These are phyloP conservation scores for Erebia epiphron DNA, from an alignment of 2,888 invertebrate genomes.

Conservation along the genomic window DNA sequence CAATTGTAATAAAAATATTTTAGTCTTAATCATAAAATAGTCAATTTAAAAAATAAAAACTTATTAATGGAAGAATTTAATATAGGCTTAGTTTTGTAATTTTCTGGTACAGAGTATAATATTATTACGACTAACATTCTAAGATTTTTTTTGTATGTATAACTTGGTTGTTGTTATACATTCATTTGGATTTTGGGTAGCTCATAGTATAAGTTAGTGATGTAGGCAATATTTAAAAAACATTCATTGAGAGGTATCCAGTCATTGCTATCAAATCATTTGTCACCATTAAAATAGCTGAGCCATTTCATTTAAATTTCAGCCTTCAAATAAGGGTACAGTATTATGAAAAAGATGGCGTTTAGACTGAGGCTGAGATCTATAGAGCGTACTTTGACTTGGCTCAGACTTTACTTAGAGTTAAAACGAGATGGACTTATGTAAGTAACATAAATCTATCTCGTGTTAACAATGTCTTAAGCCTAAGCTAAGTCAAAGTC, in stretches of 20 bases:
- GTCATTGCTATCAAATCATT: not conserved
- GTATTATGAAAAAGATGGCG: no score
- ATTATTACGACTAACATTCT: slow-evolving; percentile 54
- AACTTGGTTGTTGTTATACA: slow-evolving; percentile 69
- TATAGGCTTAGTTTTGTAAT: slow-evolving; percentile 68
- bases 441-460: no score
- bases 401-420: no score
- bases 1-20: slow-evolving; percentile 62
- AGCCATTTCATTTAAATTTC: not conserved
- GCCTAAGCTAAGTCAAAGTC: no score
- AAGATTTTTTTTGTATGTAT: slow-evolving; percentile 62
- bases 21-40: slow-evolving; percentile 67
- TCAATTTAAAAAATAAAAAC: slow-evolving; percentile 54
- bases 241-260: slow-evolving; percentile 12
- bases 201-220: slow-evolving; percentile 54
- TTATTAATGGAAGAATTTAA: slow-evolving; percentile 55
- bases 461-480: no score
- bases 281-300: slow-evolving; percentile 5
- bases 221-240: slow-evolving; percentile 44
- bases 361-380: no score
- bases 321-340: no score
- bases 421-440: no score
- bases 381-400: no score
- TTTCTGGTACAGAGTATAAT: slow-evolving; percentile 57
- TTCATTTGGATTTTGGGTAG: slow-evolving; percentile 73